These are phyloP conservation scores for Casuarius casuarius DNA, from an alignment of 2,113 vertebrate species.

Conservation along the genomic window DNA sequence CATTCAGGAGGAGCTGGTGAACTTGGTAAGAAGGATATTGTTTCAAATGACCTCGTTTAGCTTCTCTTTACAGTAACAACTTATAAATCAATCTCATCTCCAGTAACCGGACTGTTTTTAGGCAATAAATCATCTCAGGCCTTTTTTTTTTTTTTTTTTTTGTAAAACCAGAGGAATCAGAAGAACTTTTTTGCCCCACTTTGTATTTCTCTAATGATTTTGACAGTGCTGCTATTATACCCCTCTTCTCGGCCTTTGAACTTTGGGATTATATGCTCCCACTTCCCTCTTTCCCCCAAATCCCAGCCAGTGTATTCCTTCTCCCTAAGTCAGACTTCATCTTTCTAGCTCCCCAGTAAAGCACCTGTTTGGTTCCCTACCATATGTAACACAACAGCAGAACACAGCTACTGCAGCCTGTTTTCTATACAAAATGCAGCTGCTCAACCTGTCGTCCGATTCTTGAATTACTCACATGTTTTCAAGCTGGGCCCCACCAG, in stretches of 20 bases:
- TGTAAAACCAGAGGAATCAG: not conserved
- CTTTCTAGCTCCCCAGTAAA: not conserved
- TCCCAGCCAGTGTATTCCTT: not conserved
- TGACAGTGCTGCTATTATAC: not conserved
- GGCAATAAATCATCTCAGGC: not conserved
- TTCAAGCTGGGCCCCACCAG: not conserved
- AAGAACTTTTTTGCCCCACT: not conserved
- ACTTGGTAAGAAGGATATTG: constrained; percentile 37
- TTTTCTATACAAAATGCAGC: not conserved
- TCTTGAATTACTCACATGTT: not conserved
- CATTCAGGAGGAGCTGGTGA: constrained; percentile 77
- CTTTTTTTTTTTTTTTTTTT: not conserved
- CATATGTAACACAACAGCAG: not conserved
- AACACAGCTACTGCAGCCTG: not conserved
- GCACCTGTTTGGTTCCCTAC: not conserved
- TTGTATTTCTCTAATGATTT: not conserved
- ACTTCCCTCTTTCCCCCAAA: not conserved
- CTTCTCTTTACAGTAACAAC: not conserved
- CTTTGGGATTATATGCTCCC: not conserved
- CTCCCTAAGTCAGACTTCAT: not conserved
- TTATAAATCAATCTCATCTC: not conserved
- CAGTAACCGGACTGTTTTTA: not conserved
- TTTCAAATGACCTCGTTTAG: not conserved
- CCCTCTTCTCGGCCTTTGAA: not conserved
- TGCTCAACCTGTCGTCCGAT: not conserved